A percentile compares a stretch with the other conserved stretches of the same genome.
Evolutionary conservation across 2,888 invertebrate species (phyloP).

Genomic region (Thereva nobilitata): DNA sequence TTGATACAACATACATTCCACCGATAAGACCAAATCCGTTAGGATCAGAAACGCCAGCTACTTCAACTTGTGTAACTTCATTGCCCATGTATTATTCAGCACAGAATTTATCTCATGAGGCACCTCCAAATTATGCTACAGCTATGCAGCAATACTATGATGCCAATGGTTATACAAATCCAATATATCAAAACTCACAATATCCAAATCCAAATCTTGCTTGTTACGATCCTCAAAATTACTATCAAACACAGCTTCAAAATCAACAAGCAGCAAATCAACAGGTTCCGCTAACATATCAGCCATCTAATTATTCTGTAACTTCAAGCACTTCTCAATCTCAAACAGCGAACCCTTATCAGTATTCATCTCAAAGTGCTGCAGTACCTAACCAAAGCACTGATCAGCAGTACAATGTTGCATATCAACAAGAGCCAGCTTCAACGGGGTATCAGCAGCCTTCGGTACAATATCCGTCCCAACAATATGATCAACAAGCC

Average conservation of each 20-base stretch:
- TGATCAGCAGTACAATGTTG: background rate
- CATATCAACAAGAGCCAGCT: no score
- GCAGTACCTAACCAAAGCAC: constrained; percentile 1
- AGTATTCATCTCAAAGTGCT: constrained; percentile 11
- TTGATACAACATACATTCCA: constrained; percentile 61
- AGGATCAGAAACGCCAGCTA: constrained; percentile 66
- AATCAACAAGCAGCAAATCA: background rate
- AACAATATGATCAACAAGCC: no score
- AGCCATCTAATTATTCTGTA: background rate
- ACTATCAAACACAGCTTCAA: constrained; percentile 2
- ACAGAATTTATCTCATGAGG: constrained; percentile 46
- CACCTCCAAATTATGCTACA: constrained; percentile 53
- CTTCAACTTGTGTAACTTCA: constrained; percentile 49
- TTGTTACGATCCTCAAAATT: background rate
- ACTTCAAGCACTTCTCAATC: constrained; percentile 11
- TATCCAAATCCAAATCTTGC: background rate
- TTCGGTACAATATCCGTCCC: no score
- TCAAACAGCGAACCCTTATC: background rate
- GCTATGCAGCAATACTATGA: constrained; percentile 49
- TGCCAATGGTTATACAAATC: constrained; percentile 53
- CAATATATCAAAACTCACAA: constrained; percentile 53
- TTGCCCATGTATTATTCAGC: background rate
- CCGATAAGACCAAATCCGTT: constrained; percentile 71
- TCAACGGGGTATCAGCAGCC: no score
- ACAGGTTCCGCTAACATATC: background rate